These are phyloP conservation scores for Gryllus bimaculatus DNA, from an alignment of 1,140 invertebrate species.

Conservation along the genomic window DNA sequence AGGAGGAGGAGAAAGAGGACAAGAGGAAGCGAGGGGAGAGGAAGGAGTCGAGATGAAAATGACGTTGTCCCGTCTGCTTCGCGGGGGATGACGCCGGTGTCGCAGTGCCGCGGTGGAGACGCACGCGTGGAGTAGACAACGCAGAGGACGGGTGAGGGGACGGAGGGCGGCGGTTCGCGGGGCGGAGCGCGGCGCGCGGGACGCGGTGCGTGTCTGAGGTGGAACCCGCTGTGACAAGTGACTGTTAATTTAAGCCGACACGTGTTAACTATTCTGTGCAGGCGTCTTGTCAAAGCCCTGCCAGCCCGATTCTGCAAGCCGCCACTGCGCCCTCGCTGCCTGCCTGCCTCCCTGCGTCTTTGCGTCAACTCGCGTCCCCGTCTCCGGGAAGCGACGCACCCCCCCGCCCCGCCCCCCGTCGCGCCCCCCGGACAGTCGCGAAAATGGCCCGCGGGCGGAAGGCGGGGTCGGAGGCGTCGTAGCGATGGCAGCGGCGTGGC, in stretches of 20 bases:
- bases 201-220: constrained; percentile 11
- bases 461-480: too few species aligned
- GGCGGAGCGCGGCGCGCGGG: constrained; percentile 7
- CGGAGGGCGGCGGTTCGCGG: not conserved
- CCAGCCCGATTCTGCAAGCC: not conserved
- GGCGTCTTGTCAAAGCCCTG: constrained; percentile 15
- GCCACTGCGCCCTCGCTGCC: not conserved
- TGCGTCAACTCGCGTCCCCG: not conserved
- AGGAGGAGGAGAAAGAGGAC: not conserved
- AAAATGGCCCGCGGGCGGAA: too few species aligned
- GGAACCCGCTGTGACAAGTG: constrained; percentile 30
- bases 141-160: too few species aligned
- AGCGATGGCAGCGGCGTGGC: too few species aligned
- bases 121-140: too few species aligned
- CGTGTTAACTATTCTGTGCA: constrained; percentile 29
- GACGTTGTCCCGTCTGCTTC: constrained; percentile 9
- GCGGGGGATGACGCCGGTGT: not conserved
- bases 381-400: not conserved
- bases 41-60: not conserved
- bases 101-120: not conserved
- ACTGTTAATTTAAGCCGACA: constrained; percentile 34
- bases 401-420: not conserved
- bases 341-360: not conserved
- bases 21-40: not conserved
- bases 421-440: too few species aligned